phyloP scores from a whole-genome alignment of 2,888 invertebrate species.

The Lypha dubia region DNA sequence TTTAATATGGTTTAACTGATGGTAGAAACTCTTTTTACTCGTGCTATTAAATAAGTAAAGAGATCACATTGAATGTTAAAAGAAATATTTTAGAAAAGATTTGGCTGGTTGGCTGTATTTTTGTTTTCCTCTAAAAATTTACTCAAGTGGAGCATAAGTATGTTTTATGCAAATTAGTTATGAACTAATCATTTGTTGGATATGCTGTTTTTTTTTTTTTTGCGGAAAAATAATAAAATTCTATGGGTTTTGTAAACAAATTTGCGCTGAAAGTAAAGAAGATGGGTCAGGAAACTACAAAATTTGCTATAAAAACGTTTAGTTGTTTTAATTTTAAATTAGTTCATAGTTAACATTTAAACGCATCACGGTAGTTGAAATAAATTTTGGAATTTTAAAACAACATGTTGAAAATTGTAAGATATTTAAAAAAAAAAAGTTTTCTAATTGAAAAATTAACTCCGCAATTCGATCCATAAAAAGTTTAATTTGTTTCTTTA shows the following conservation, averaged over 20 bases:
- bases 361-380: conserved; percentile 17
- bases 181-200: conserved; percentile 45
- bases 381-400: not conserved
- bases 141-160: conserved; percentile 59
- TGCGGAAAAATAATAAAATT: conserved; percentile 35
- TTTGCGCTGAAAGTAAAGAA: conserved; percentile 11
- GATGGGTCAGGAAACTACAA: conserved; percentile 43
- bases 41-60: not conserved
- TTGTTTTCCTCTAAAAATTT: conserved; percentile 37
- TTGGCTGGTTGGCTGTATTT: not conserved
- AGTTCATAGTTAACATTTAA: conserved; percentile 56
- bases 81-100: not conserved
- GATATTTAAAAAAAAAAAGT: conserved; percentile 53
- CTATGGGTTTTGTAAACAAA: conserved; percentile 6
- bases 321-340: conserved; percentile 27
- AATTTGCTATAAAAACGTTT: conserved; percentile 59
- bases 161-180: conserved; percentile 68
- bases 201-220: conserved; percentile 20
- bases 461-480: too few species aligned
- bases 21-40: not conserved
- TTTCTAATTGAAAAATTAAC: not conserved
- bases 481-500: not conserved
- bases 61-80: not conserved
- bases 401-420: conserved; percentile 80
- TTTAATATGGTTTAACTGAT: not conserved